A percentile compares a stretch with the other conserved stretches of the same genome.
These are phyloP conservation scores for Eucera pruinosa DNA, from an alignment of 2,888 invertebrate genomes.

Conservation along the genomic window DNA sequence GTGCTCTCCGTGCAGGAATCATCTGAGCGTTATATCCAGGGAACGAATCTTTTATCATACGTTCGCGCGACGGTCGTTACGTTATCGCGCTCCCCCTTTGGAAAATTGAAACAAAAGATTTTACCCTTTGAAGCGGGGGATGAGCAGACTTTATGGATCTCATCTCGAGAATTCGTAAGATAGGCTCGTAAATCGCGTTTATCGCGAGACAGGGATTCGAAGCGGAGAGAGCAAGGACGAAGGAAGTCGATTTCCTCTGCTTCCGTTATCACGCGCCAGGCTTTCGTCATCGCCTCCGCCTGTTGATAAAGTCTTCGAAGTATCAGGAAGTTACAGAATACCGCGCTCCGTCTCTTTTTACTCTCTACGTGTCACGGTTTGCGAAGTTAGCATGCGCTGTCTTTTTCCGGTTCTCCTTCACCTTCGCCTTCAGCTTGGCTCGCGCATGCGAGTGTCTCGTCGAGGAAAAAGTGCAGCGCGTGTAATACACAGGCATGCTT, in stretches of 20 bases:
- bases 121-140: slow-evolving; percentile 12
- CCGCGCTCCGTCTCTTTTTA: neutral
- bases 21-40: slow-evolving; percentile 42
- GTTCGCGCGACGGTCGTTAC: slow-evolving; percentile 44
- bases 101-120: slow-evolving; percentile 62
- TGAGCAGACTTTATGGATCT: slow-evolving; percentile 48
- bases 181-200: slow-evolving; percentile 55
- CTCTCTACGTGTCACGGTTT: slow-evolving; percentile 3
- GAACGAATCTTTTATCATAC: slow-evolving; percentile 44
- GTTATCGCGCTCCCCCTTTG: slow-evolving; percentile 44
- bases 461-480: slow-evolving; percentile 63
- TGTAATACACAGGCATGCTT: slow-evolving; percentile 1
- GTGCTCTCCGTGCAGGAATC: slow-evolving; percentile 23
- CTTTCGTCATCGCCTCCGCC: slow-evolving; percentile 48
- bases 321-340: neutral
- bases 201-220: slow-evolving; percentile 34
- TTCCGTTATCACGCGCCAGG: slow-evolving; percentile 76
- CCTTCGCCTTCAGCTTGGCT: slow-evolving; percentile 23
- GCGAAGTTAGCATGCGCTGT: slow-evolving; percentile 53
- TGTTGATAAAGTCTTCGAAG: slow-evolving; percentile 12
- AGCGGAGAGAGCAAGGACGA: neutral
- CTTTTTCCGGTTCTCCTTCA: slow-evolving; percentile 36
- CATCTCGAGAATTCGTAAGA: slow-evolving; percentile 51
- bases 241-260: slow-evolving; percentile 66
- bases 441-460: neutral